Base-by-base conservation (phyloP, 1,140 invertebrate genomes). In the Prorops nasuta region DNA sequence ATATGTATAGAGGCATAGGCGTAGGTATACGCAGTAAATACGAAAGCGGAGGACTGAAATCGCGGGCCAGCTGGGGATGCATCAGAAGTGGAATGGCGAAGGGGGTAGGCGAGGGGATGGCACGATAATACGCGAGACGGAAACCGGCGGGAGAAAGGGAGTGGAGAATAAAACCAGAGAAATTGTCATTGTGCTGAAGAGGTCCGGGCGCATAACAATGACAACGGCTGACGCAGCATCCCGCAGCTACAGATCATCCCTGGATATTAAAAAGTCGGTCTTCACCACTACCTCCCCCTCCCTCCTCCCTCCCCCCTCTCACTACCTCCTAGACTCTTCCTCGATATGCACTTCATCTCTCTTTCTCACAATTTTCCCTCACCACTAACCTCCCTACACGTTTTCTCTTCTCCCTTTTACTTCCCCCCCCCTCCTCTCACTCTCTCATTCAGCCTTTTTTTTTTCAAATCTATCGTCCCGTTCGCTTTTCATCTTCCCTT, bases 121-220 rank as follows among this genome's bases (percentile, higher is more conserved):
- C 63, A 52, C 60, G 61, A 56, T 66, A 69, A 68, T 67, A 70
- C 67, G 61, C 59, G 58, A 68, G 64, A 58, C 61, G 64, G 67
- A 69, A 69, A 69, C 64, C 18, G 17, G 34, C 39, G 40, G 20
- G 31, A 19, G 18, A 21, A 4, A 8, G 9, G 28, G 22, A 40
- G 39, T 49, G 58, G 56, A 70, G 71, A 74, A 74, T 73, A 72
- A 72, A 73, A 72, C 64, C 59, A 65, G 69, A 66, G 70, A 72
- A 73, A 72, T 74, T 71, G 69, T 75, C 70, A 73, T 74, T 71
- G 69, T 71, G 64, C 71, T 67, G 69, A 70, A 73, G 64, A 75
- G 69, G 66, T 71, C 70, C 69, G 67, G 60, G 64, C 60, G 51
- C 57, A 71, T 70, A 75, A 74, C 71, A 75, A 75, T 75, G 70